Conservation (phyloP, 2,113 vertebrate species). For the Chaetops frenatus region DNA sequence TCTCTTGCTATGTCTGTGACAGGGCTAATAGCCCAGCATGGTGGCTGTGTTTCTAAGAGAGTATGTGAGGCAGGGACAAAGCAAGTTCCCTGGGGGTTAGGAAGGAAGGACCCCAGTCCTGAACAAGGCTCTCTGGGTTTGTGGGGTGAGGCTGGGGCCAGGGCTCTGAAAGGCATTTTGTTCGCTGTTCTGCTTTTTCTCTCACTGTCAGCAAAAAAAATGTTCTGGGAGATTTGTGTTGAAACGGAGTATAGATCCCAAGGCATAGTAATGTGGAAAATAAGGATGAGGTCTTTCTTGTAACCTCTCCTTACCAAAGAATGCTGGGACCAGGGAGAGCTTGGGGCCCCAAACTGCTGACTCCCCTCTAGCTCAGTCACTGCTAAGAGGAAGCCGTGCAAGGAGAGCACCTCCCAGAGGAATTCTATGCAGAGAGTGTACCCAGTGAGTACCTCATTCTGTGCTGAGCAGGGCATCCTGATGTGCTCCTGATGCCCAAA, state of each 20-base stretch:
- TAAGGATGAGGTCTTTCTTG: neutral
- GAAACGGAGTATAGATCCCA: neutral
- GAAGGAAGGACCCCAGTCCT: neutral
- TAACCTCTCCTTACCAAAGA: neutral
- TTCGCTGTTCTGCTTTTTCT: constrained; percentile 5
- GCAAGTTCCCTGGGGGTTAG: neutral
- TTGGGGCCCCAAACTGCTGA: neutral
- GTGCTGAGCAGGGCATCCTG: neutral
- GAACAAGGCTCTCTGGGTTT: neutral
- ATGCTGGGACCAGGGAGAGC: neutral
- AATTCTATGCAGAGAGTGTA: neutral
- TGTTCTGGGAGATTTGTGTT: constrained; percentile 1
- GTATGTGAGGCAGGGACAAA: neutral
- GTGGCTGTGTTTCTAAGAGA: neutral
- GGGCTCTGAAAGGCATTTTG: neutral
- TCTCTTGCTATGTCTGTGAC: neutral
- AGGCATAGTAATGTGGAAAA: neutral
- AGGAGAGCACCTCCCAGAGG: neutral
- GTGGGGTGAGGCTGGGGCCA: neutral
- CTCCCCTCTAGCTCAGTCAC: neutral
- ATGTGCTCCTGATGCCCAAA: neutral
- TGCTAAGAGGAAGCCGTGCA: neutral
- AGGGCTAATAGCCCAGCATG: neutral
- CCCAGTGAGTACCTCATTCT: neutral
- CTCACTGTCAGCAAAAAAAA: constrained; percentile 14